Base-by-base conservation (phyloP, 2,888 invertebrate genomes). In the Diaperis boleti region DNA sequence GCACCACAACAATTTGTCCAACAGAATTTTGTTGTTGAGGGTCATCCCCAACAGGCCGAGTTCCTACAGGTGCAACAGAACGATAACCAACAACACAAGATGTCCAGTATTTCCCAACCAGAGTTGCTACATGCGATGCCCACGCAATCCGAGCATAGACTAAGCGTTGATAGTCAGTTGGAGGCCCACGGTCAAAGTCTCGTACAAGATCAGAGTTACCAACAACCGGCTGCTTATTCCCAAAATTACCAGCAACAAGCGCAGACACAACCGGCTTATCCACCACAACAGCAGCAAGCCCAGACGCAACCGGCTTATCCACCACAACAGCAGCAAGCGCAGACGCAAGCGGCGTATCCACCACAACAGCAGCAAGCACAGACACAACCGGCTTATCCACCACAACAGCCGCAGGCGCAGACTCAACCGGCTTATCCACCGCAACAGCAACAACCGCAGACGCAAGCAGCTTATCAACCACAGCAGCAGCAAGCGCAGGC, bases 41-140 rank as follows among this genome's bases (percentile, higher is more conserved):
- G 78, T 42, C 79, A 78, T 33, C 79, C 81, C 1, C 79, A 81
- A 35, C 82, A 83, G 63, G 76, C 75, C 8, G 76, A 78, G 42
- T 77, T 69, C 55, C 35, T 78, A 5, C 62, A 62, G 37, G 67
- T 61, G 33, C 76, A 77, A 59, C 7, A 4, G 33, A 70, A 66
- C n/a, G 70, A 74, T 47, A 75, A 75, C 49, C 76, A 77, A 15
- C 75, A 76, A 57, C 79, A 80, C 50, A 73, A 80, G 37, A 62
- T 80, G 11, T 78, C 79, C 2, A 79, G 78, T 26, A 77, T 80
- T 13, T 79, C 81, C 0, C 81, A 81, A 64, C 79, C 81, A 0
- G 81, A 81, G 47, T 44, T 80, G 49, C 62, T 78, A 31, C 78
- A 76, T 52, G 54, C 73, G 3, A 54, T 70, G 14, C 61, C 71